Evolutionary conservation across 2,888 invertebrate genomes (phyloP).

Genomic region (Diaphora mendica): DNA sequence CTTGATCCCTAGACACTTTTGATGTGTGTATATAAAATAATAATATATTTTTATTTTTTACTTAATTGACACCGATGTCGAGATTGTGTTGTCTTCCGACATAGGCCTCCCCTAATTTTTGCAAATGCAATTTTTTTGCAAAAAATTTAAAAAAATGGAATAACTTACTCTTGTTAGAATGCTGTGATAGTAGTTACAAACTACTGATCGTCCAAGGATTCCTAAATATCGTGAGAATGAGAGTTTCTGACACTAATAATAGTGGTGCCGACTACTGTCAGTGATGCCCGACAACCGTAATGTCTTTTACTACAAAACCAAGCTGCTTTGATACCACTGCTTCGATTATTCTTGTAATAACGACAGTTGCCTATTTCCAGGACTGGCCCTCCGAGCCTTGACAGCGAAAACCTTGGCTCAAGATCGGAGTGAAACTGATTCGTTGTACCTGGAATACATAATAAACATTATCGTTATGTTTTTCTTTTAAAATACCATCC

Average conservation of each 20-base stretch:
- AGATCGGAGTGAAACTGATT: not conserved
- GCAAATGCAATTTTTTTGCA: no score
- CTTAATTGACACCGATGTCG: no score
- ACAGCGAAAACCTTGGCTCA: slow-evolving; percentile 19
- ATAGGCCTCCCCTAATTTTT: no score
- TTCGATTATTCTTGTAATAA: slow-evolving; percentile 41
- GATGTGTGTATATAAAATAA: no score
- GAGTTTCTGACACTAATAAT: slow-evolving; percentile 29
- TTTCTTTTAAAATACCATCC: not conserved
- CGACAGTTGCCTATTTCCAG: slow-evolving; percentile 38
- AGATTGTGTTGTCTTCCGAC: no score
- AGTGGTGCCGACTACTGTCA: slow-evolving; percentile 51
- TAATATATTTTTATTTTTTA: no score
- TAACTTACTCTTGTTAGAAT: not conserved
- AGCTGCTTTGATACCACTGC: slow-evolving; percentile 36
- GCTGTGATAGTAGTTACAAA: not conserved
- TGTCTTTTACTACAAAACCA: slow-evolving; percentile 41
- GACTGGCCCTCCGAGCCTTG: slow-evolving; percentile 33
- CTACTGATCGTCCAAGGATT: not conserved
- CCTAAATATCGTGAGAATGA: slow-evolving; percentile 48
- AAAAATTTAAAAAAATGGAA: no score
- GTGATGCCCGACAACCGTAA: slow-evolving; percentile 55
- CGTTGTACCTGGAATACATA: slow-evolving; percentile 3
- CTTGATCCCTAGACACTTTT: no score
- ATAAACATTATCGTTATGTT: not conserved